These are phyloP conservation scores for Sebastes taczanowskii DNA, from an alignment of 2,797 vertebrate genomes.

Conservation along the genomic window DNA sequence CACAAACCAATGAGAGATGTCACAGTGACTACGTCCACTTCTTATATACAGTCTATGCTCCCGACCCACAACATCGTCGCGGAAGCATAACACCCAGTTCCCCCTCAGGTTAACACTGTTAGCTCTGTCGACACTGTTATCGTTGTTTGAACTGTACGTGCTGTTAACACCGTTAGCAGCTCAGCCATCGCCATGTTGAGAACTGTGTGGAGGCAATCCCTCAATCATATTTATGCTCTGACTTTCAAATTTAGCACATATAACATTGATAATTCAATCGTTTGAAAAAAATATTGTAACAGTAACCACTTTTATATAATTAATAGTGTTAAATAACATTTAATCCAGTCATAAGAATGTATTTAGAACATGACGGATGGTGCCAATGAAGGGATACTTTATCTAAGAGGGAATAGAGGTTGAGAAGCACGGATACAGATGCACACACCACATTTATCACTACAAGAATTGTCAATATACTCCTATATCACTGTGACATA, in stretches of 20 bases:
- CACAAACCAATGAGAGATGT: too few relatives aligned
- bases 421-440: background rate
- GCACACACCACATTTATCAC: conserved; percentile 5
- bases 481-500: conserved; percentile 27
- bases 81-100: background rate
- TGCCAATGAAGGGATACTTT: background rate
- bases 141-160: background rate
- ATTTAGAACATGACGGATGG: background rate
- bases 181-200: background rate
- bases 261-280: background rate
- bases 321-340: background rate
- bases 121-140: background rate
- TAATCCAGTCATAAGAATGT: background rate
- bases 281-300: background rate
- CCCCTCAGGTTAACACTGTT: background rate
- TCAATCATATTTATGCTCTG: background rate
- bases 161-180: background rate
- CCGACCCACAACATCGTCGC: too few relatives aligned
- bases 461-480: conserved; percentile 20
- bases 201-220: background rate
- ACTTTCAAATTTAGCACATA: background rate
- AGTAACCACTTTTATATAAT: background rate
- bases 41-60: too few relatives aligned
- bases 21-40: too few relatives aligned
- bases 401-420: background rate